phyloP scores from a whole-genome alignment of 2,888 invertebrate species.

The Drosophila falleni region DNA sequence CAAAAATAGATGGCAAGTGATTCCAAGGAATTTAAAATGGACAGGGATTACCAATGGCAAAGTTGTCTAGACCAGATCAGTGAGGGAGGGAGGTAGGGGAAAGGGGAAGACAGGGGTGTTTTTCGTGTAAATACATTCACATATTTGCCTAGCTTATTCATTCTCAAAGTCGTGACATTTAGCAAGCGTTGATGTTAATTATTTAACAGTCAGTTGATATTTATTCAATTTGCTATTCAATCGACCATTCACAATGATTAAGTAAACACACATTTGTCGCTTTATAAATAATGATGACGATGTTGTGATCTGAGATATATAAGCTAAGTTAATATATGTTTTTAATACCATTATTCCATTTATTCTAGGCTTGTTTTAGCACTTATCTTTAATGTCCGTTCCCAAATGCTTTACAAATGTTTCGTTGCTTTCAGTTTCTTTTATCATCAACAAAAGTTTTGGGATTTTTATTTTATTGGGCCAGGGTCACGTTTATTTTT shows the following conservation, averaged over 20 bases:
- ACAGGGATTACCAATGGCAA: not conserved
- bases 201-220: constrained; percentile 23
- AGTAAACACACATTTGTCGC: constrained; percentile 11
- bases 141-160: constrained; percentile 11
- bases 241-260: constrained; percentile 5
- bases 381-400: constrained; percentile 1
- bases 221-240: constrained; percentile 16
- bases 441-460: not conserved
- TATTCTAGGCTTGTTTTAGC: constrained; percentile 5
- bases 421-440: not conserved
- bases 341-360: constrained; percentile 27
- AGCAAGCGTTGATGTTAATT: constrained; percentile 24
- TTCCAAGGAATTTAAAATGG: constrained; percentile 39
- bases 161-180: constrained; percentile 41
- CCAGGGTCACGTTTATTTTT: constrained; percentile 19
- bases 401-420: constrained; percentile 1
- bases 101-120: not conserved
- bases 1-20: constrained; percentile 42
- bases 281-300: constrained; percentile 7
- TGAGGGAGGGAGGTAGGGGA: not conserved
- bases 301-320: constrained; percentile 3
- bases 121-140: not conserved
- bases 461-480: not conserved
- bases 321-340: constrained; percentile 17
- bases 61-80: not conserved